Percentiles rank a stretch among this genome's conserved stretches.
phyloP scores from a whole-genome alignment of 2,113 vertebrate genomes.

The Thalassarche chlororhynchos region DNA sequence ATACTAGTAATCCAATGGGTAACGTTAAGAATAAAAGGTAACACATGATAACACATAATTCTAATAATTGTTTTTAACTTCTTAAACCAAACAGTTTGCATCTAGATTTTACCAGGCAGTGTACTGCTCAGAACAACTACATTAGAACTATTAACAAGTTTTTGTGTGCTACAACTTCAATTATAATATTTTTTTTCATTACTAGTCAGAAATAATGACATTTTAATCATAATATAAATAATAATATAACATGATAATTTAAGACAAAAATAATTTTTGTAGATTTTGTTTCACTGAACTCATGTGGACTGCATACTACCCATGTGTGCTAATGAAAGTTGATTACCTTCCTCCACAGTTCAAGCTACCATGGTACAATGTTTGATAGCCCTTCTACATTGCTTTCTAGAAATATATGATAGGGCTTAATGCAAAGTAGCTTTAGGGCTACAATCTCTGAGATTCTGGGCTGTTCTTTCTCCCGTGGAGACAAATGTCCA shows the following conservation, averaged over 20 bases:
- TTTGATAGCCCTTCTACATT: neutral
- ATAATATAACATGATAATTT: neutral
- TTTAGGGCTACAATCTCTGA: neutral
- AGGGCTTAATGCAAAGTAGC: neutral
- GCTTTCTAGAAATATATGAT: neutral
- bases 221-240: neutral
- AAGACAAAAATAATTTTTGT: neutral
- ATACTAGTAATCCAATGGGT: neutral
- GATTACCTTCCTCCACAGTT: neutral
- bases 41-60: neutral
- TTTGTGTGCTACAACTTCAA: neutral
- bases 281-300: neutral
- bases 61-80: neutral
- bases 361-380: neutral
- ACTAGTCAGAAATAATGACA: neutral
- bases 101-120: neutral
- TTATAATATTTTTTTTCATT: neutral
- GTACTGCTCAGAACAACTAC: neutral
- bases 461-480: neutral
- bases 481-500: neutral
- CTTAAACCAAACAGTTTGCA: neutral
- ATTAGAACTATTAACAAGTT: neutral
- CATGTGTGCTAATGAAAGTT: neutral
- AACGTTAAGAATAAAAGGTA: neutral
- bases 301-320: neutral